Base-by-base conservation (phyloP, 2,888 invertebrate genomes). In the Cosmia trapezina region DNA sequence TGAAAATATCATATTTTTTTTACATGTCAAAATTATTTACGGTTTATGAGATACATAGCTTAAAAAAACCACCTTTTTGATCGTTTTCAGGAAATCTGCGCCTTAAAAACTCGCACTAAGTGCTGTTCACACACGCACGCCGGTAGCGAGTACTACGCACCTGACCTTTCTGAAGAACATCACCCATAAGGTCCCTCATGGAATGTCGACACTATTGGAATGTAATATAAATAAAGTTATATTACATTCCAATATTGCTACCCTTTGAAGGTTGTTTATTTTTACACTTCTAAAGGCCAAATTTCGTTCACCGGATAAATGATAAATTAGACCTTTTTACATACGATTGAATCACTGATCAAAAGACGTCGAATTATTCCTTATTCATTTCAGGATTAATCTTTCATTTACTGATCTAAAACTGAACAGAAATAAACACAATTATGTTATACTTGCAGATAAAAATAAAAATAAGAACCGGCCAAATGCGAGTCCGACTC, bases 291-390 rank as follows among this genome's bases (percentile, higher is more conserved):
- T 54, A 61, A 67, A 61, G 60, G n/a, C 41, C 12, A 49, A 51
- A 37, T 75, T 74, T 49, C 49, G 47, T 61, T 53, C 66, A 33
- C 28, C 28, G 45, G n/a, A 49, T 67, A 22, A 67, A 60, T 63
- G 4, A 54, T 54, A 64, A 53, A 59, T 19, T n/a, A 53, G 28
- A 63, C 70, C 76, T 59, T 70, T 70, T 77, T 49, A 37, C 62
- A 47, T 63, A 49, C 59, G 53, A 76, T 63, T 53, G 70, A 47
- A 63, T 63, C 22, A 12, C 47, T 49, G 43, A 76, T 59, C 76
- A 62, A 76, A 66, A 51, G 51, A 33, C n/a, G 14, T 53, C 2
- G n/a, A 70, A 77, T 77, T 63, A 76, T 43, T 22, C 54, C n/a
- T 70, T 12, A 77, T 77, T 70, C 14, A 59, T 59, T 47, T 70